A percentile compares a stretch with the other conserved stretches of the same genome.
Evolutionary conservation across 2,888 invertebrate species (phyloP).

Genomic region (Ochropleura plecta): DNA sequence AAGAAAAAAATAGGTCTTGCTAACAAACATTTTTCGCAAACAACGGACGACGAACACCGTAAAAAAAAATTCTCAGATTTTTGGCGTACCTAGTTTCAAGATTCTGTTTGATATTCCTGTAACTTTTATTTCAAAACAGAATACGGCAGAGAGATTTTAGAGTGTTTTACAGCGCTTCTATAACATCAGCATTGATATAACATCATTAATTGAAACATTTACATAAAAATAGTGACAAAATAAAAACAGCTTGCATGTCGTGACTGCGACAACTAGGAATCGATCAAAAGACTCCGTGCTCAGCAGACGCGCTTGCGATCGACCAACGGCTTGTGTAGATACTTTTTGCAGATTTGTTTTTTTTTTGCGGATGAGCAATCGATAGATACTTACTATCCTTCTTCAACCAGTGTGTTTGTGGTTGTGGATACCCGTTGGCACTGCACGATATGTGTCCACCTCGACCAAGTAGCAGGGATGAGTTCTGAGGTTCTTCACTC

Average conservation of each 20-base stretch:
- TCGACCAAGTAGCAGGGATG: constrained; percentile 93
- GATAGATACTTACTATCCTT: constrained; percentile 91
- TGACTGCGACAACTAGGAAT: too few relatives aligned
- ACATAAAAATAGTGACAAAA: too few relatives aligned
- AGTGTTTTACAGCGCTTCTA: neutral
- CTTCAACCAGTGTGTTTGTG: constrained; percentile 94
- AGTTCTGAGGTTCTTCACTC: constrained; percentile 94
- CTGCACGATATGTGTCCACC: constrained; percentile 94
- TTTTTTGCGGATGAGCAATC: too few relatives aligned
- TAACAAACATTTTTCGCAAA: constrained; percentile 12
- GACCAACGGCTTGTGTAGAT: too few relatives aligned
- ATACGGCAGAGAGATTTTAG: neutral
- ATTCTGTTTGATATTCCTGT: constrained; percentile 44
- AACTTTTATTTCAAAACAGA: constrained; percentile 22
- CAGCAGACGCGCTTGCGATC: neutral
- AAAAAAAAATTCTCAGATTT: constrained; percentile 27
- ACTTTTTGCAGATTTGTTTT: too few relatives aligned
- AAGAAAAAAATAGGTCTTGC: constrained; percentile 21
- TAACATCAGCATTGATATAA: too few relatives aligned
- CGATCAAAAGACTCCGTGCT: too few relatives aligned
- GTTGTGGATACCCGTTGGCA: constrained; percentile 95
- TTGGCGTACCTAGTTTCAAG: constrained; percentile 51
- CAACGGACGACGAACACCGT: neutral
- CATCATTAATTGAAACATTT: too few relatives aligned
- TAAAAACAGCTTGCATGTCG: too few relatives aligned